Evolutionary conservation across 2,797 vertebrate genomes (phyloP).

Genomic region (Bradypodion ventrale): DNA sequence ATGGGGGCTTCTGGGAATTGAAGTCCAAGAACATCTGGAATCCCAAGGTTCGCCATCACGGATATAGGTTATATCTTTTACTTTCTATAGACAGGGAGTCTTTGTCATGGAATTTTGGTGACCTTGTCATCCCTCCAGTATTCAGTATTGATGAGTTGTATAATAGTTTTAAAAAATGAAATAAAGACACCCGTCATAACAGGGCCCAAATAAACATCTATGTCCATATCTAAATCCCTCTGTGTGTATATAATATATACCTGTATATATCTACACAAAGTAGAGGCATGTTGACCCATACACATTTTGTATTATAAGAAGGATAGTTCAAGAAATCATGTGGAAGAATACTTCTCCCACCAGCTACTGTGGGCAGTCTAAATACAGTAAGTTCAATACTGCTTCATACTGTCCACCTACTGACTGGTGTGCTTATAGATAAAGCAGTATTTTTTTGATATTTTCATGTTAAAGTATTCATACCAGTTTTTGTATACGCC

Average conservation of each 20-base stretch:
- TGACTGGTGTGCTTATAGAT: too few species aligned
- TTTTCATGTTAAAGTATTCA: not conserved
- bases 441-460: not conserved
- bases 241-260: not conserved
- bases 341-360: not conserved
- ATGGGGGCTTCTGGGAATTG: too few species aligned
- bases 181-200: not conserved
- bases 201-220: not conserved
- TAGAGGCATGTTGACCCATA: not conserved
- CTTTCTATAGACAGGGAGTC: not conserved
- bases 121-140: not conserved
- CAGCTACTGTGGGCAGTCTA: not conserved
- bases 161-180: not conserved
- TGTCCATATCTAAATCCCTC: not conserved
- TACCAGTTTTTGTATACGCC: not conserved
- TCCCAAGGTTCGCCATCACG: too few species aligned
- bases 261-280: not conserved
- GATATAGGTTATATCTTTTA: not conserved
- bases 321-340: not conserved
- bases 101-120: not conserved
- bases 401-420: too few species aligned
- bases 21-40: too few species aligned
- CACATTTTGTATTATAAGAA: not conserved
- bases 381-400: too few species aligned
- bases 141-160: not conserved